Evolutionary conservation across 2,888 invertebrate genomes (phyloP), one percentile per base, ranked within the genome.

Genomic region (Linyphia triangularis): DNA sequence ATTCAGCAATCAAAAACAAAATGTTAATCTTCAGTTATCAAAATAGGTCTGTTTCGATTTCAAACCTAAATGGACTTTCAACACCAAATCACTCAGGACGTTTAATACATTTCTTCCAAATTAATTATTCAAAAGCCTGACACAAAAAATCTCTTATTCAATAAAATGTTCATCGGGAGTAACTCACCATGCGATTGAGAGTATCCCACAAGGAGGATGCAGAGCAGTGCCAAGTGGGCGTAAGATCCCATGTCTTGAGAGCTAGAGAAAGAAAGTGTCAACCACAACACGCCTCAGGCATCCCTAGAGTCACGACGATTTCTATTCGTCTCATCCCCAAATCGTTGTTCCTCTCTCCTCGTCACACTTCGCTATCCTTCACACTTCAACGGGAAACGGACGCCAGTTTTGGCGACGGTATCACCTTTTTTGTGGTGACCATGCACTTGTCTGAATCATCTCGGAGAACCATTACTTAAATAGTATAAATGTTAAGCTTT

Each of bases 331-430:
- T 19, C 67, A 70, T 30, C 37, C 63, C n/a, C n/a, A n/a, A n/a
- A n/a, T n/a, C n/a, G n/a, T n/a, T n/a, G 43, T 22, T 51, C 16
- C 16, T 51, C 51, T 51, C 73, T 33, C 10, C n/a, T 57, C 83
- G 84, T 84, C 79, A 81, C 84, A 84, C 75, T 77, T 33, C 73
- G 26, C 73, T 72, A 26, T 59, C 30, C 61, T 85, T 85, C 85
- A 85, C 85, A 85, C 85, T 85, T 78, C 78, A n/a, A 70, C 63
- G 59, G 26, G 26, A 43, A 24, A 33, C 69, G 22, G 19, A 7
- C n/a, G 19, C 37, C 57, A 5, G 10, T 5, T 9, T 67, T 70
- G 69, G 61, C 78, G 19, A 0, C 2, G 1, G 28, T n/a, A 70
- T 61, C 78, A 13, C 69, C 26, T 2, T 1, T 16, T 22, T 9